phyloP scores from a whole-genome alignment of 2,113 vertebrate genomes.

The Eptesicus fuscus region DNA sequence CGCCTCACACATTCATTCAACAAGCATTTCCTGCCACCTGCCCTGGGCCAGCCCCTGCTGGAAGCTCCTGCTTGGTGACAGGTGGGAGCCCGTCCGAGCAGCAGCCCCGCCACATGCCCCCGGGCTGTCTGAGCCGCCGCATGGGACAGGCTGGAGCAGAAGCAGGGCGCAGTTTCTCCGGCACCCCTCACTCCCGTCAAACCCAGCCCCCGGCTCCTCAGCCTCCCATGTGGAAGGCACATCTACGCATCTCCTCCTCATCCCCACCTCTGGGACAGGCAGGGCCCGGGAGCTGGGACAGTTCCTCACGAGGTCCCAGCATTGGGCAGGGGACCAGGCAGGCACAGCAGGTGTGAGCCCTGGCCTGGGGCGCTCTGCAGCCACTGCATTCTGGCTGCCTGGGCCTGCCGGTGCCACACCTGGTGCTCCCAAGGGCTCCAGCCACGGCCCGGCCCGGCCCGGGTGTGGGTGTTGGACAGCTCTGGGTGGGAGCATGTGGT shows the following conservation, averaged over 20 bases:
- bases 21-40: conserved; percentile 18
- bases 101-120: neutral
- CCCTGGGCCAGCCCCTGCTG: neutral
- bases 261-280: neutral
- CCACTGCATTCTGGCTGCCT: neutral
- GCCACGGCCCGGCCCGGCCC: neutral
- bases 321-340: neutral
- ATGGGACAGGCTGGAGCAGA: neutral
- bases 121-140: neutral
- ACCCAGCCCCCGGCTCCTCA: neutral
- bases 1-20: neutral
- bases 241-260: neutral
- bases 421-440: neutral
- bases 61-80: neutral
- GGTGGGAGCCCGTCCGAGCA: neutral
- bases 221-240: neutral
- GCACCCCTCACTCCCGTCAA: neutral
- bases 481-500: neutral
- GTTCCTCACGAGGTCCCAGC: neutral
- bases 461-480: neutral
- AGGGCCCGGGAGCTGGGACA: neutral
- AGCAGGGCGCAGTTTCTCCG: neutral
- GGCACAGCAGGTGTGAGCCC: neutral
- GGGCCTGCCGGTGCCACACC: neutral
- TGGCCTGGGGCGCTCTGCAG: accelerated